Evolutionary conservation across 2,797 vertebrate genomes (phyloP).

Genomic region (Chelidonichthys spinosus): DNA sequence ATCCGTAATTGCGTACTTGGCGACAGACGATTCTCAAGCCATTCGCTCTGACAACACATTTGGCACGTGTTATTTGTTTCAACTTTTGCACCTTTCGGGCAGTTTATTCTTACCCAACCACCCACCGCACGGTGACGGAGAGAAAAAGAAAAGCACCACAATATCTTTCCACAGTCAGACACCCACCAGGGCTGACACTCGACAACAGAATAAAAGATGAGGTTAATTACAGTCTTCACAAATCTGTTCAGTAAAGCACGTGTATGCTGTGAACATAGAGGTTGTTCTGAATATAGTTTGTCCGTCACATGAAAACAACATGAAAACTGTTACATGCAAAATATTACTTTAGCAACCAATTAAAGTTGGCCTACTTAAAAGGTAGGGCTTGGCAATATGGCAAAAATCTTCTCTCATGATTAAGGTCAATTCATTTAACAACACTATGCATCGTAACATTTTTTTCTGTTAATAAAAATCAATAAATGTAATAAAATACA

Average conservation of each 20-base stretch:
- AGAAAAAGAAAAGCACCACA: background rate
- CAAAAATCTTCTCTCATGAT: too few species aligned
- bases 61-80: slow-evolving; percentile 42
- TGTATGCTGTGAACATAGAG: background rate
- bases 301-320: background rate
- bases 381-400: background rate
- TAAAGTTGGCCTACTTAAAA: background rate
- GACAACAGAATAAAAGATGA: background rate
- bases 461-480: too few species aligned
- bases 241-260: background rate
- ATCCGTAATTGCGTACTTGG: slow-evolving; percentile 12
- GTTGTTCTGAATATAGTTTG: background rate
- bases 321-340: background rate
- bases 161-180: background rate
- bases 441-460: too few species aligned
- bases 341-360: background rate
- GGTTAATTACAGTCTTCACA: slow-evolving; percentile 15
- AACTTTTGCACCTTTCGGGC: slow-evolving; percentile 25
- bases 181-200: slow-evolving; percentile 1
- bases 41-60: slow-evolving; percentile 10
- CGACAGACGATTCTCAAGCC: background rate
- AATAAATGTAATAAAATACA: too few species aligned
- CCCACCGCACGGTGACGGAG: slow-evolving; percentile 11
- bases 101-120: slow-evolving; percentile 36
- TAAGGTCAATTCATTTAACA: too few species aligned